phyloP scores from a whole-genome alignment of 2,797 vertebrate species.

The Peromyscus attwateri region DNA sequence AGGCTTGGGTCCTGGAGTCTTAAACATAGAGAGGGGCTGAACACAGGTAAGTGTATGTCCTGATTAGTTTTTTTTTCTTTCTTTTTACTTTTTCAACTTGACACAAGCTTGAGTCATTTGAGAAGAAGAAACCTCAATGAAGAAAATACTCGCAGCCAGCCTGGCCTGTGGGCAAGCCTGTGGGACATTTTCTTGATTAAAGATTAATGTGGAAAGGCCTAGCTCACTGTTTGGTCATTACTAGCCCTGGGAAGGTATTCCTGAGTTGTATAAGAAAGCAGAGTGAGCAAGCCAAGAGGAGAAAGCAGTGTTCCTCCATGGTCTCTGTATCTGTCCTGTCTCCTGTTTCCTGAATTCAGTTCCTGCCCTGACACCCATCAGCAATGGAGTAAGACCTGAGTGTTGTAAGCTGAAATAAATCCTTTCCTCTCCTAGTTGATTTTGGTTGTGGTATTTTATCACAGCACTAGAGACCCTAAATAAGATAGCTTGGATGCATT shows the following conservation, averaged over 20 bases:
- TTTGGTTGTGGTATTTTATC: background rate
- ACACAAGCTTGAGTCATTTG: background rate
- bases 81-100: background rate
- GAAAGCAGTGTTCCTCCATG: background rate
- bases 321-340: background rate
- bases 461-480: background rate
- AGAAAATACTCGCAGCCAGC: background rate
- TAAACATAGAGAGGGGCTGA: background rate
- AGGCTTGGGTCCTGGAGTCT: background rate
- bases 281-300: background rate
- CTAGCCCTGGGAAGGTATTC: too few species aligned
- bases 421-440: background rate
- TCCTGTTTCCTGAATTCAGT: background rate
- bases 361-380: background rate
- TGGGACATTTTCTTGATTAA: background rate
- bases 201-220: background rate
- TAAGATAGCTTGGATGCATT: background rate
- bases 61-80: background rate
- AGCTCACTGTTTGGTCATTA: background rate
- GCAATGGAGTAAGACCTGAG: too few species aligned
- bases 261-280: background rate
- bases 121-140: background rate
- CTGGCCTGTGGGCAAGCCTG: background rate
- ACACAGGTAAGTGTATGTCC: background rate
- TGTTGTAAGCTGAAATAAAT: background rate